Base-by-base conservation (phyloP, 2,888 invertebrate genomes). In the Muschampia staudingeri region DNA sequence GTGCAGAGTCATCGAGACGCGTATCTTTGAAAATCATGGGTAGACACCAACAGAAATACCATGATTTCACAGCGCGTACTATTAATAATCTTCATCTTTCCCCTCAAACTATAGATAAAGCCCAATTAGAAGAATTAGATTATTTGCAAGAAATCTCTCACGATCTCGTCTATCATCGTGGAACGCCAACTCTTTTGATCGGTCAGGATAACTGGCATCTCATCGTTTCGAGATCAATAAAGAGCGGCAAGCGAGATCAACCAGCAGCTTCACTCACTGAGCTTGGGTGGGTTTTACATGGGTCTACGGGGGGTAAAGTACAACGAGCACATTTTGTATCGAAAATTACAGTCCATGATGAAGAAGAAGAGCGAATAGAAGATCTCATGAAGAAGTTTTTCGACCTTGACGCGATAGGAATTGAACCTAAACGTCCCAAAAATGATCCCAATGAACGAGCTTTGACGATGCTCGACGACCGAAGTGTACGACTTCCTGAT, bases 261-360 rank as follows among this genome's bases (percentile, higher is more conserved):
- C 67, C 67, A 67, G 67, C 67, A 34, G 67, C 67, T 34, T 67
- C 67, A 67, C 67, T 67, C 30, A 67, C 67, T 16, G 67, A 67
- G 16, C 67, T 67, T 14, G 67, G 67, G 14, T 67, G 67, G 67
- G 67, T 65, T 7, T 8, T 65, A 34, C 65, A 65, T 65, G 65
- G 65, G 30, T 14, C 65, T 65, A 16, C 2, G 6, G 30, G 30
- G 34, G 65, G 34, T 0, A 65, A 30, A 65, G 16, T 4, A 65
- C 65, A 65, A 16, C 65, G 65, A 34, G 8, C 34, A 14, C 30
- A 34, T 16, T 7, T 65, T 11, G 65, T 65, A 16, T 34, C 65
- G 65, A 65, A 65, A 16, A 34, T 65, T 65, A 65, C 65, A 65
- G 65, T 65, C 65, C 65, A 65, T 25, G 16, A 65, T 16, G 65